Evolutionary conservation across 1,140 invertebrate species (phyloP), one percentile per base, ranked within the genome.

Genomic region (Littorina saxatilis): DNA sequence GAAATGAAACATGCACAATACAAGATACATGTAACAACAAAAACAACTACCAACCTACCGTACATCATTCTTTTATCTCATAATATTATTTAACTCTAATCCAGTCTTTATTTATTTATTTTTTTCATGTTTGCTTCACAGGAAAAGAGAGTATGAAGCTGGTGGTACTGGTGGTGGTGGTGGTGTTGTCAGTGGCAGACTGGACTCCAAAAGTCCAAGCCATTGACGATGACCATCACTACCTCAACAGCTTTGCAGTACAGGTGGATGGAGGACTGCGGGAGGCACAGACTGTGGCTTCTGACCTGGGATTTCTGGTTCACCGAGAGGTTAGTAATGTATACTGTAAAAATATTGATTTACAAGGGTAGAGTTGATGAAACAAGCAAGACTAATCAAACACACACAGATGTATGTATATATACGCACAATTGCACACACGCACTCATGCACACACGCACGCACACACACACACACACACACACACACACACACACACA

Each of bases 161-260:
- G 39, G 39, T 20, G 17, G 23, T 35, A 40, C 29, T 73, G 35
- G 23, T 73, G 66, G 23, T 23, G 70, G 3, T 20, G 39, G 3
- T 43, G 70, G 35, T 73, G 70, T 15, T 73, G 70, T 32, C 23
- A 23, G 37, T 73, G 17, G 5, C 17, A 15, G 37, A 11, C 11
- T 52, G 17, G n/a, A 61, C 0, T 4, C 39, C 20, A 17, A 11
- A 9, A 43, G 17, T 7, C 13, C 40, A 4, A 43, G 70, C 2
- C 70, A 43, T 13, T 23, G 4, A 37, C 70, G n/a, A n/a, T n/a
- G 23, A 23, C n/a, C 23, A 37, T 27, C 35, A 73, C 37, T 73
- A 23, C 70, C 35, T 73, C 70, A 73, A 73, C 70, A 73, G 70
- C 70, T 73, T 73, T 43, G 70, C 70, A 73, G 70, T 73, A 20